phyloP scores from a whole-genome alignment of 2,797 vertebrate species.

The Loris lydekkerianus region DNA sequence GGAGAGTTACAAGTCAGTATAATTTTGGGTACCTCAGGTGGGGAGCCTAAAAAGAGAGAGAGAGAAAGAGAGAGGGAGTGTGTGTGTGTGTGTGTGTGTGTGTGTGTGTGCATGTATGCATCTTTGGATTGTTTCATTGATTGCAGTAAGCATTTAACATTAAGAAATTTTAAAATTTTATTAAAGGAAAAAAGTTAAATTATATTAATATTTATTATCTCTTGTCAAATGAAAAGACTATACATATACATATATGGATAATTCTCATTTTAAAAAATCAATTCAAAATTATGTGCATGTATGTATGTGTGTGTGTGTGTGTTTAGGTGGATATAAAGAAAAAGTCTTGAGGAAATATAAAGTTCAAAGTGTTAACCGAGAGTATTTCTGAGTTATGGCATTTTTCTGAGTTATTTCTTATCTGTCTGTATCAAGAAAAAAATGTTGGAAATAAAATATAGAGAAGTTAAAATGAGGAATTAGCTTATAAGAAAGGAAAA shows the following conservation, averaged over 20 bases:
- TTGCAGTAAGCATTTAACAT: neutral
- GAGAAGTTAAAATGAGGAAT: conserved; percentile 25
- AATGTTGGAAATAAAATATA: conserved; percentile 29
- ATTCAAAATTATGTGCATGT: neutral
- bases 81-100: neutral
- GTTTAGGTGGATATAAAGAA: neutral
- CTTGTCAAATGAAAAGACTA: conserved; percentile 17
- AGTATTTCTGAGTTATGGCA: neutral
- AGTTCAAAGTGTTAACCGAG: conserved; percentile 12
- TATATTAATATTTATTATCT: neutral
- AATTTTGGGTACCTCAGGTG: neutral
- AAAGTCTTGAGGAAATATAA: neutral
- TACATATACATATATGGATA: neutral
- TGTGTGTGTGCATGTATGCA: neutral
- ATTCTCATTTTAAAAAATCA: conserved; percentile 1
- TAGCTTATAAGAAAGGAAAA: neutral
- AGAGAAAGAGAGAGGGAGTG: too few relatives aligned
- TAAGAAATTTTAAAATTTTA: too few relatives aligned
- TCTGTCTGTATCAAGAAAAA: conserved; percentile 25
- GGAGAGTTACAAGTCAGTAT: neutral
- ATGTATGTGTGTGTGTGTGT: neutral
- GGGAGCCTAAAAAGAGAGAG: neutral
- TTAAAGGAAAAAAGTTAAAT: neutral
- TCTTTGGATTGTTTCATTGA: neutral
- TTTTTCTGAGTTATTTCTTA: conserved; percentile 36